These are phyloP conservation scores for Arbacia lixula DNA, from an alignment of 53 echinoderm and acorn worm genomes.

Conservation along the genomic window DNA sequence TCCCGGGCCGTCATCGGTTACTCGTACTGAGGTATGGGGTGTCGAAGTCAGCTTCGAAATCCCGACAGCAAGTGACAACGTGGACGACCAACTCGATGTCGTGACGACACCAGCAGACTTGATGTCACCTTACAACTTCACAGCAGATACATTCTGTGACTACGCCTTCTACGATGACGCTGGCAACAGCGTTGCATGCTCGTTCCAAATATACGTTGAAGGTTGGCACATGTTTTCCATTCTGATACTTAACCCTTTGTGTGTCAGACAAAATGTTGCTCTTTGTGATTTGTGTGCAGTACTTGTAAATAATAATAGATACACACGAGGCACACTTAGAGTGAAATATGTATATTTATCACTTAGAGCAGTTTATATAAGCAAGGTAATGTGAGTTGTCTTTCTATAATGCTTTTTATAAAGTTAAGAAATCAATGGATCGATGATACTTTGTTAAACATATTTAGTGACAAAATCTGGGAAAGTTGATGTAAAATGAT, in stretches of 20 bases:
- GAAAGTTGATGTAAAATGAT: too few relatives aligned
- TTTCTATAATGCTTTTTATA: too few relatives aligned
- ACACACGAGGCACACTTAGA: too few relatives aligned
- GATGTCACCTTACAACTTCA: constrained; percentile 69
- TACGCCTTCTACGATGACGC: constrained; percentile 63
- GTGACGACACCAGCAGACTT: constrained; percentile 64
- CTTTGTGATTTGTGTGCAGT: too few relatives aligned
- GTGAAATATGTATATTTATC: too few relatives aligned
- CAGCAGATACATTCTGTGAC: constrained; percentile 45
- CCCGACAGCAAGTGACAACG: constrained; percentile 68
- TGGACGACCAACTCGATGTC: constrained; percentile 43
- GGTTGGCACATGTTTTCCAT: constrained; percentile 38
- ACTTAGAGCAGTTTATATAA: too few relatives aligned
- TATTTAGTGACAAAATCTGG: too few relatives aligned
- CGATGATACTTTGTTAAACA: too few relatives aligned
- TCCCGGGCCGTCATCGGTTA: constrained; percentile 49
- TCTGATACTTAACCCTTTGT: background rate
- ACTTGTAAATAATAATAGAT: too few relatives aligned
- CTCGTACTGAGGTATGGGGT: constrained; percentile 53
- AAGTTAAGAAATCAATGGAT: too few relatives aligned
- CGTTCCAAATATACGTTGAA: constrained; percentile 61
- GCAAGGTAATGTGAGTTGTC: too few relatives aligned
- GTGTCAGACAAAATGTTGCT: too few relatives aligned
- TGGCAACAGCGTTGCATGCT: constrained; percentile 51
- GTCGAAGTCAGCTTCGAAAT: constrained; percentile 58